Base-by-base conservation (phyloP, 1,140 invertebrate genomes). In the Odontomachus brunneus region DNA sequence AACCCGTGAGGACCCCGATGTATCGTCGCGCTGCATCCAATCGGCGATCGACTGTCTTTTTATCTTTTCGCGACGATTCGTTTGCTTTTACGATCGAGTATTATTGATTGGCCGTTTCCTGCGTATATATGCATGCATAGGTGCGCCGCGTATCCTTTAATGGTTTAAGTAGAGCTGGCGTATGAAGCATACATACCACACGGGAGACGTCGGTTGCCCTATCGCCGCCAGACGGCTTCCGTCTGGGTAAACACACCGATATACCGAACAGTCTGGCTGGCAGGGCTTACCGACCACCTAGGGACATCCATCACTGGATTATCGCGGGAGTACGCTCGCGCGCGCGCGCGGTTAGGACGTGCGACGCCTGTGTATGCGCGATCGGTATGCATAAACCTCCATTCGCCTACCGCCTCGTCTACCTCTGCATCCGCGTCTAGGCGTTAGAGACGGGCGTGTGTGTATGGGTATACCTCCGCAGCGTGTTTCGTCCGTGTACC, bases 261-360 rank as follows among this genome's bases (percentile, higher is more conserved):
- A 60, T 69, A 76, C 89, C 83, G 85, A 85, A 80, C 72, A 80
- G 86, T 83, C 84, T 60, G 74, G 80, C 76, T 53, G 84, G 49
- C 53, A 78, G 83, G 76, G 86, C 86, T 91, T 88, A 85, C 87
- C 84, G 87, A 85, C 84, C 81, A 88, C 84, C 88, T 84, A 84
- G 87, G 84, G 86, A 91, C 90, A 93, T 92, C 91, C 90, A 92
- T 93, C 93, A 93, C 89, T 84, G 89, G 92, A 94, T 94, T 93
- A 93, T 93, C 92, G 88, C 89, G 78, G 85, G 74, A 84, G 38
- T 66, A 62, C 81, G 82, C 66, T 63, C 71, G 57, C 69, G 76
- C 44, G 63, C 63, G 53, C 66, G 38, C 81, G 59, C 69, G 57
- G 59, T 84, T 78, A 67, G 71, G 72, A 78, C 65, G 71, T 65